Evolutionary conservation across 1,140 invertebrate genomes (phyloP), one percentile per base, ranked within the genome.

Genomic region (Procambarus clarkii): DNA sequence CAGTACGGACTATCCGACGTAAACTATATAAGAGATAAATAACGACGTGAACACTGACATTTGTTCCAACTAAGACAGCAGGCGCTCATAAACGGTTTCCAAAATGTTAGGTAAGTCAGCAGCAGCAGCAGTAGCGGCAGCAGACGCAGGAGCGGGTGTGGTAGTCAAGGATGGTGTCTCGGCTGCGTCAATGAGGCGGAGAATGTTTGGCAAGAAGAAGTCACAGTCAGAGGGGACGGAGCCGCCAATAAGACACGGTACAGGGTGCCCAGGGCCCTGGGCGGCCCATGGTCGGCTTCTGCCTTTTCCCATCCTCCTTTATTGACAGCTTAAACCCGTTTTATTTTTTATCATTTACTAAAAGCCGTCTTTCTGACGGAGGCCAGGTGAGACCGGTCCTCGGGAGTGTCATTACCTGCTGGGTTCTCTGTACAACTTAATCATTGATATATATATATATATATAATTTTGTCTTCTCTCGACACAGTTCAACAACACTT

Each of bases 141-240:
- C 34, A 13, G 84, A 71, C 24, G 85, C 74, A 60, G 83, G 21
- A 54, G 85, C 48, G n/a, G 45, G n/a, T 60, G 34, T 77, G 48
- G 1, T 86, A 86, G 24, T 69, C 81, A 60, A 77, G 85, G 85
- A 87, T 87, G 85, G 85, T 50, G 79, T 24, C 74, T 44, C 85
- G 50, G 50, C 85, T 48, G 85, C 85, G 15, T 24, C 85, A 44
- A 79, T 87, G 85, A 87, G 85, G 76, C 58, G 85, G 85, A 87
- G 85, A 15, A 60, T 87, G 45, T 87, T 79, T 87, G 85, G 85
- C 85, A 87, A 87, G 85, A 87, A 87, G 85, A 87, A 87, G 74
- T 87, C 85, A 69, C 85, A 87, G 44, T 87, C 85, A 78, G 85
- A 87, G 48, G 85, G 85, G 85, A 87, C 54, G 85, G 85, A 87